A percentile compares a stretch with the other conserved stretches of the same genome.
Conservation (phyloP, 2,888 invertebrate genomes). For the Teinopalpus imperialis region DNA sequence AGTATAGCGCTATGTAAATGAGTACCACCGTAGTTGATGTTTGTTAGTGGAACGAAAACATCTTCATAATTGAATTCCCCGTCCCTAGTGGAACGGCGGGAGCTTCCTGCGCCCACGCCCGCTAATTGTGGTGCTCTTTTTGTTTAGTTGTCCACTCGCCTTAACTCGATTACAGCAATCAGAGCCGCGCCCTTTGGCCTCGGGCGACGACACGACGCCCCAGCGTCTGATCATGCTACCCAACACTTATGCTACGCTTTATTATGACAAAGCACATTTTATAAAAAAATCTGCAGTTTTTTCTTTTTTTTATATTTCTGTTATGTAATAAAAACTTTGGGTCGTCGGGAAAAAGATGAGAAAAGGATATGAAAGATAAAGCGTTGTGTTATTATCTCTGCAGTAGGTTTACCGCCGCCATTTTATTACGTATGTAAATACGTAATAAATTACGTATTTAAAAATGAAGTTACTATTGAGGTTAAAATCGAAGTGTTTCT, state of each 20-base stretch:
- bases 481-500: no score
- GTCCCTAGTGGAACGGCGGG: slow-evolving; percentile 47
- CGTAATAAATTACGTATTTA: no score
- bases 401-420: no score
- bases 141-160: slow-evolving; percentile 65
- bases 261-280: slow-evolving; percentile 25
- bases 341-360: no score
- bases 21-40: slow-evolving; percentile 37
- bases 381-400: no score
- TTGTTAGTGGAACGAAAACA: slow-evolving; percentile 35
- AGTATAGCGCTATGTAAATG: slow-evolving; percentile 23
- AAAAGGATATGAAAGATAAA: no score
- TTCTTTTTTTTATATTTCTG: no score
- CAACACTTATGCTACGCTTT: slow-evolving; percentile 31
- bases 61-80: slow-evolving; percentile 48
- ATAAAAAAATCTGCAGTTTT: no score
- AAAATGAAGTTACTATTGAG: no score
- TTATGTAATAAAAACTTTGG: no score
- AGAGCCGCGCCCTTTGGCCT: slow-evolving; percentile 66
- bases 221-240: slow-evolving; percentile 43
- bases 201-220: slow-evolving; percentile 47
- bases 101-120: slow-evolving; percentile 70
- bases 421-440: no score
- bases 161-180: slow-evolving; percentile 79
- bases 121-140: slow-evolving; percentile 74